Evolutionary conservation across 2,113 vertebrate genomes (phyloP), one percentile per base, ranked within the genome.

Genomic region (Pomatorhinus ruficollis): DNA sequence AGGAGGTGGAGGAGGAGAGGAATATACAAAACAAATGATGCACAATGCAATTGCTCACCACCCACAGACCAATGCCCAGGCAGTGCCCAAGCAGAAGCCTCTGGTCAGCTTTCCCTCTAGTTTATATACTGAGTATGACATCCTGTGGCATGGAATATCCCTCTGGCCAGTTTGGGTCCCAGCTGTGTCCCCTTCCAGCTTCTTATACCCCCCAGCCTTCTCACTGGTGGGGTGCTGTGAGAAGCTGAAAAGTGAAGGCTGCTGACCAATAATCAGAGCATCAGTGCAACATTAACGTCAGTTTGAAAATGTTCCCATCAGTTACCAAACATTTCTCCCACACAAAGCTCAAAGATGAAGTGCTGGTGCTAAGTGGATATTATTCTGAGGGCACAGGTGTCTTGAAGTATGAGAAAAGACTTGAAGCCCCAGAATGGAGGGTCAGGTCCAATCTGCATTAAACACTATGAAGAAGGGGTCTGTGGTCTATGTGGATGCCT

Each of bases 401-500:
- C n/a, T 65, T 63, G 40, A 65, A 6, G 5, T 10, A 24, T 4
- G 1, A 80, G 53, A 61, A 76, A 89, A 87, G 65, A 24, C 5
- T 56, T 47, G 9, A 65, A 85, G 63, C 2, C 49, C 10, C 22
- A 71, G 45, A 79, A 53, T 2, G 49, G 33, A 75, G 7, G 6
- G 23, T 50, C 66, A 89, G n/a, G 44, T 52, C 44, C 45, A 72
- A 45, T 30, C 30, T 65, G 9, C 11, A 9, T 56, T 64, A 44
- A 81, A 65, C 10, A 12, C 50, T 65, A 31, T 2, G 4, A 80
- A 77, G 33, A 69, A 72, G 6, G 6, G 18, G 9, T 83, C 16
- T 61, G 2, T 0, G 3, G 21, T 9, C 44, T 42, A 1, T 47
- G n/a, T 13, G 37, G 44, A 47, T 71, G 49, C 14, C 56, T 0